A percentile compares a stretch with the other conserved stretches of the same genome.
Conservation (phyloP, 2,888 invertebrate genomes). For the Sipunculus nudus region DNA sequence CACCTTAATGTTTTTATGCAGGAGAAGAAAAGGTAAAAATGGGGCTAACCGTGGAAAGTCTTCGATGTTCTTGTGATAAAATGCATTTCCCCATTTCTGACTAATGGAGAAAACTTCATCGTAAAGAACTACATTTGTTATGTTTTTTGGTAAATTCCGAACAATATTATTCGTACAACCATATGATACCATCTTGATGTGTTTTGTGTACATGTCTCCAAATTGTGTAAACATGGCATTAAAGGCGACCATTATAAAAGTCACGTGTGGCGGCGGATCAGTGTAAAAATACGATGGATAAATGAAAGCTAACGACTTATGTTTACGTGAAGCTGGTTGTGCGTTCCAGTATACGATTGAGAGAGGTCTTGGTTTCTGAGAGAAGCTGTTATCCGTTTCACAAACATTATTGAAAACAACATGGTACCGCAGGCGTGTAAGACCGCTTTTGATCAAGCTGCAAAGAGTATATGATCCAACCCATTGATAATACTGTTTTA, state of each 20-base stretch:
- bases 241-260: constrained; percentile 33
- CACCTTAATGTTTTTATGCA: constrained; percentile 23
- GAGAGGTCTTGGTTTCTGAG: constrained; percentile 7
- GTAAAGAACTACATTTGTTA: constrained; percentile 21
- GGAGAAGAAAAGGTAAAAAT: constrained; percentile 30
- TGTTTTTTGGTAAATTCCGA: constrained; percentile 22
- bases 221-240: constrained; percentile 32
- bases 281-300: constrained; percentile 34
- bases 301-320: no score
- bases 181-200: constrained; percentile 35
- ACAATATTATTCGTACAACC: constrained; percentile 35
- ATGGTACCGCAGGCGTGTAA: constrained; percentile 39
- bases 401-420: constrained; percentile 37
- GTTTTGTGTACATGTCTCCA: constrained; percentile 35
- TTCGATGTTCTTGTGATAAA: constrained; percentile 39
- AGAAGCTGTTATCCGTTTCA: not conserved
- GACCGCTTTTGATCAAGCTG: constrained; percentile 33
- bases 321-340: no score
- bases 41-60: constrained; percentile 36
- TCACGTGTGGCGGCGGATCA: constrained; percentile 20
- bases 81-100: constrained; percentile 35
- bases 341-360: constrained; percentile 34
- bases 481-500: constrained; percentile 32
- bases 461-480: constrained; percentile 32
- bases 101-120: constrained; percentile 38